Base-by-base conservation (phyloP, 2,113 vertebrate genomes). In the Serranochromis macrocephalus region DNA sequence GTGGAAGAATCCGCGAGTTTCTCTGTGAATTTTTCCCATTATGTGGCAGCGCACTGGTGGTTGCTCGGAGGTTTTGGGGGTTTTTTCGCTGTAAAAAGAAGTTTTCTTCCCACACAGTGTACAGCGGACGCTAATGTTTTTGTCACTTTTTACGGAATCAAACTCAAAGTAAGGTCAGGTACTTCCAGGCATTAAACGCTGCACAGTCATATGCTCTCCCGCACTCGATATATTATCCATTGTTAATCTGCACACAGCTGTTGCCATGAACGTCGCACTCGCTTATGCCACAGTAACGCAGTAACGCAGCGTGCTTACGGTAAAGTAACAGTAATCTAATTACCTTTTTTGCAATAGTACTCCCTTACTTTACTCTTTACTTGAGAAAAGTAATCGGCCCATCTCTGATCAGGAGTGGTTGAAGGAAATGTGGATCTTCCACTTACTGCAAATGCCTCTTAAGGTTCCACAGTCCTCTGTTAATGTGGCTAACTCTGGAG, bases 31-130 rank as follows among this genome's bases (percentile, higher is more conserved):
- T 14, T 49, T 7, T 54, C 24, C 12, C 7, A 57, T 57, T 57
- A 29, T 0, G 0, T 57, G 2, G 54, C 0, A 14, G 54, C 2
- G 4, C 4, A 55, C 21, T 57, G 0, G 21, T 57, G 54, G 24
- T 57, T 8, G 11, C 47, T 51, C 8, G 0, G 47, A 51, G 19
- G 47, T 51, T 51, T 51, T 19, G 47, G 49, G 49, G 19, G 0
- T 0, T 2, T 51, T 57, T 55, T 57, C 4, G 1, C 55, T 16
- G 24, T 57, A 16, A 57, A 16, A 57, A 29, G 7, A 29, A 29
- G 55, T 29, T 29, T 57, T 57, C 55, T 57, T 29, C 55, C 13
- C 24, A 57, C 1, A 1, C 13, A 57, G 1, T 57, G 54, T 2
- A 29, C 53, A 24, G 21, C 0, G 2, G 54, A 57, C 12, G 0